Base-by-base conservation (phyloP, 1,140 invertebrate species). In the Eufriesea mexicana region DNA sequence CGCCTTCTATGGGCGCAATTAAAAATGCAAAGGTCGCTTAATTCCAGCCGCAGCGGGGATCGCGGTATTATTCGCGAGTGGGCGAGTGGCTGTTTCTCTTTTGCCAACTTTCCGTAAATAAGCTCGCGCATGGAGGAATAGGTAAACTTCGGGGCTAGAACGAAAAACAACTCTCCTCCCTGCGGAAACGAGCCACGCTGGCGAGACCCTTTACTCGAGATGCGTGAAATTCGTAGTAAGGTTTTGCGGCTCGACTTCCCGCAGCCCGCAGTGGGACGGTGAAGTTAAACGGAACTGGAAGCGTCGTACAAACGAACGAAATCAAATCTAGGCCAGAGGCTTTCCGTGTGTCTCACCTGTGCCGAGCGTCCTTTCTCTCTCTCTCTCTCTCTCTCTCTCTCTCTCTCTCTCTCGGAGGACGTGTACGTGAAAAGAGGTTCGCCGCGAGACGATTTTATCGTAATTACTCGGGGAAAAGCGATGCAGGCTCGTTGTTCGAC, bases 221-320 rank as follows among this genome's bases (percentile, higher is more conserved):
- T 76, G 68, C 70, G 85, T 88, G 86, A 88, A 87, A 86, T 87
- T 80, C 86, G 79, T 87, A 87, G 84, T 88, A 87, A 83, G 85
- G 79, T 88, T 88, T 81, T 51, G 77, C 78, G 73, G 75, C 51
- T 84, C 64, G 82, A 42, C 64, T 87, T 72, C 25, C 28, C 67
- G 47, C 71, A 54, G 25, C 68, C 42, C 83, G 51, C 35, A 35
- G 35, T 35, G 35, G 47, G 75, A 77, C 28, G 82, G 45, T 18
- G 28, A 83, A 88, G 76, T 87, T 89, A 74, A 83, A 71, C 79
- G 76, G 68, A 74, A 84, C 73, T 55, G 79, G 79, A 62, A 64
- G 59, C 73, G 55, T 80, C 59, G 57, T 79, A 81, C 71, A 89
- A 88, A 89, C 79, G 80, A 79, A 89, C 62, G 79, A 54, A 81